A percentile compares a stretch with the other conserved stretches of the same genome.
phyloP scores from a whole-genome alignment of 1,140 invertebrate genomes.

The Megathymus violae region DNA sequence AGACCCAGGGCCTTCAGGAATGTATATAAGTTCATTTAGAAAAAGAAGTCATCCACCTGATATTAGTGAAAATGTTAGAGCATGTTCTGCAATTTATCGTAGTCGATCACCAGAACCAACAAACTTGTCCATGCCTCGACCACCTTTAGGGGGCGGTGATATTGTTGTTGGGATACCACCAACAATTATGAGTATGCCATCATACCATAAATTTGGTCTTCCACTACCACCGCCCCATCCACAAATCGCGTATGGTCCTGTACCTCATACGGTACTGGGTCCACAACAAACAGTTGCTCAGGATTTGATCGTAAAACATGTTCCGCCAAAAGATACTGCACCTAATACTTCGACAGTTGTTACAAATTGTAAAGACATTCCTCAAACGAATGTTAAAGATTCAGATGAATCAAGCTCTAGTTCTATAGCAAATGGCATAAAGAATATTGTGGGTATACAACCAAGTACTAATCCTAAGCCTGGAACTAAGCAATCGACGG shows the following conservation, averaged over 20 bases:
- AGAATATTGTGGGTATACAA: constrained; percentile 81
- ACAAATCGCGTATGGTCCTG: constrained; percentile 69
- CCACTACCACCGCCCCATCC: constrained; percentile 79
- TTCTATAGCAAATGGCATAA: constrained; percentile 75
- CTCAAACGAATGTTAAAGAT: constrained; percentile 54
- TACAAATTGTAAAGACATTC: constrained; percentile 63
- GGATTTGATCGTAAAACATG: constrained; percentile 81
- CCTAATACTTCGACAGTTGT: constrained; percentile 69
- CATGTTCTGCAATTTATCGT: constrained; percentile 72
- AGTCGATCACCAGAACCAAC: constrained; percentile 80
- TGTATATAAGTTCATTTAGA: constrained; percentile 80
- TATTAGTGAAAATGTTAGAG: constrained; percentile 72
- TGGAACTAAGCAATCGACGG: constrained; percentile 76
- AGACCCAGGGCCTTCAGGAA: constrained; percentile 84
- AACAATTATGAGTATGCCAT: constrained; percentile 68
- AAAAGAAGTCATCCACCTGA: constrained; percentile 83
- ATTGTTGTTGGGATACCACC: constrained; percentile 70
- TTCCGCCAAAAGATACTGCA: constrained; percentile 75
- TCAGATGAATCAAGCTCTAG: constrained; percentile 59
- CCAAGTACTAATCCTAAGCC: constrained; percentile 77
- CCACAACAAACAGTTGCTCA: constrained; percentile 80
- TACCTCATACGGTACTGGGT: constrained; percentile 67
- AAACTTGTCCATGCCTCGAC: constrained; percentile 79
- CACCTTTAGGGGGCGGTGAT: constrained; percentile 56
- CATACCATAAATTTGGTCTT: constrained; percentile 79